These are phyloP conservation scores for Julus scanicus DNA, from an alignment of 2,888 invertebrate species.

Conservation along the genomic window DNA sequence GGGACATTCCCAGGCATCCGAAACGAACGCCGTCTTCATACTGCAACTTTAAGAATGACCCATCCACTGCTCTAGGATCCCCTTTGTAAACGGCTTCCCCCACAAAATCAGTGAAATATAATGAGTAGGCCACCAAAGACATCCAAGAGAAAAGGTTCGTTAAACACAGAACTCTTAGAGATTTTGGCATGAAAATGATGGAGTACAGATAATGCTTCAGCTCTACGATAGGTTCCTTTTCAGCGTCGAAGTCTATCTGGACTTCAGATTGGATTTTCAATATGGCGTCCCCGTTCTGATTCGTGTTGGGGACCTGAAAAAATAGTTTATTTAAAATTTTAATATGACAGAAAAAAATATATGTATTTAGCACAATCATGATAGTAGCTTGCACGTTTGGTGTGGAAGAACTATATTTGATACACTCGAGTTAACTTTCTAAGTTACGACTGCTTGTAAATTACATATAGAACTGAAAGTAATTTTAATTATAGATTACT, in stretches of 20 bases:
- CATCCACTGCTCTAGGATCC: constrained; percentile 72
- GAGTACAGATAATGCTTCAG: constrained; percentile 80
- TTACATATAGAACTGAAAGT: too few species aligned
- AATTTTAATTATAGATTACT: too few species aligned
- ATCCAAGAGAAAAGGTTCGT: constrained; percentile 98
- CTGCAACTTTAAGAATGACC: constrained; percentile 63
- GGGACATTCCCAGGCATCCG: constrained; percentile 96
- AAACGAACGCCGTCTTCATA: constrained; percentile 94
- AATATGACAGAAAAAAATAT: neutral
- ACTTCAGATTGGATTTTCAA: neutral
- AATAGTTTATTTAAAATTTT: neutral
- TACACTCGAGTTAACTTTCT: too few species aligned
- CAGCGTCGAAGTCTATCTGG: neutral
- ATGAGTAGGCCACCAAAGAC: constrained; percentile 95
- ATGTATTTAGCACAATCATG: too few species aligned
- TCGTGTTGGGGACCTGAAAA: neutral
- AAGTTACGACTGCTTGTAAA: too few species aligned
- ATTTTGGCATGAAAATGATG: constrained; percentile 90
- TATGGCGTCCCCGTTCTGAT: neutral
- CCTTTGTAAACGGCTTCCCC: constrained; percentile 91
- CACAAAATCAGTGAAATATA: constrained; percentile 97
- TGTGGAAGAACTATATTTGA: neutral
- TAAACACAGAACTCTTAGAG: constrained; percentile 84
- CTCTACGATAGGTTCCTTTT: neutral
- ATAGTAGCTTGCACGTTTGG: neutral